Percentiles rank a stretch among this genome's conserved stretches.
Conservation (phyloP, 2,888 invertebrate species). For the Hedychridium roseum region DNA sequence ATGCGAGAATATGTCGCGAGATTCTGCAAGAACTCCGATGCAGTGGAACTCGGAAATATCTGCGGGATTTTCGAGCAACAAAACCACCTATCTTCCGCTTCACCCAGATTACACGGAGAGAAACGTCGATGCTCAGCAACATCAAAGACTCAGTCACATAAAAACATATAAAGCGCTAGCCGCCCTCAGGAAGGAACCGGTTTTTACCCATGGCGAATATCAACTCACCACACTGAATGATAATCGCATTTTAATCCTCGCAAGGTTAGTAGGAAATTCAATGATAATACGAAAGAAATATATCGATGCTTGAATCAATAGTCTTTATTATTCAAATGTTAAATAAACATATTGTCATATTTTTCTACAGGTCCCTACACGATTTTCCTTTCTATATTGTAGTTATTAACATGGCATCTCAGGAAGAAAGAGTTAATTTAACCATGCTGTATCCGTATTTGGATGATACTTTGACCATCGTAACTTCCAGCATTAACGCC, state of each 20-base stretch:
- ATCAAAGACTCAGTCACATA: slow-evolving; percentile 33
- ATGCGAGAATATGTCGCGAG: slow-evolving; percentile 38
- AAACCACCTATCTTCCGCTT: slow-evolving; percentile 40
- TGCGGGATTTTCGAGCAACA: slow-evolving; percentile 48
- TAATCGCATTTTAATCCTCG: slow-evolving; percentile 40
- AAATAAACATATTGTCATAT: background rate
- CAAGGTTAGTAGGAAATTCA: slow-evolving; percentile 46
- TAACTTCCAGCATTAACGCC: slow-evolving; percentile 43
- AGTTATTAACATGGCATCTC: slow-evolving; percentile 41
- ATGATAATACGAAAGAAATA: too few species aligned
- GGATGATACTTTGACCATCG: slow-evolving; percentile 32
- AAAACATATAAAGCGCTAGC: slow-evolving; percentile 40
- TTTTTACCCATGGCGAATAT: slow-evolving; percentile 45
- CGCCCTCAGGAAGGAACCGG: slow-evolving; percentile 36
- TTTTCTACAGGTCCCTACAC: slow-evolving; percentile 33
- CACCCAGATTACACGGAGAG: slow-evolving; percentile 35
- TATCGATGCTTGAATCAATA: background rate
- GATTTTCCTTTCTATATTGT: slow-evolving; percentile 38
- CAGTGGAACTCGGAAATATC: slow-evolving; percentile 52
- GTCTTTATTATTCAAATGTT: slow-evolving; percentile 1
- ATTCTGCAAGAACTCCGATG: slow-evolving; percentile 57
- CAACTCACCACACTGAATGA: slow-evolving; percentile 40
- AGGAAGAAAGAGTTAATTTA: slow-evolving; percentile 36
- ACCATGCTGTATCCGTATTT: slow-evolving; percentile 38
- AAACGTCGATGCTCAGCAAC: slow-evolving; percentile 41